A percentile compares a stretch with the other conserved stretches of the same genome.
Conservation (phyloP, 2,113 vertebrate species). For the Seriola quinqueradiata region DNA sequence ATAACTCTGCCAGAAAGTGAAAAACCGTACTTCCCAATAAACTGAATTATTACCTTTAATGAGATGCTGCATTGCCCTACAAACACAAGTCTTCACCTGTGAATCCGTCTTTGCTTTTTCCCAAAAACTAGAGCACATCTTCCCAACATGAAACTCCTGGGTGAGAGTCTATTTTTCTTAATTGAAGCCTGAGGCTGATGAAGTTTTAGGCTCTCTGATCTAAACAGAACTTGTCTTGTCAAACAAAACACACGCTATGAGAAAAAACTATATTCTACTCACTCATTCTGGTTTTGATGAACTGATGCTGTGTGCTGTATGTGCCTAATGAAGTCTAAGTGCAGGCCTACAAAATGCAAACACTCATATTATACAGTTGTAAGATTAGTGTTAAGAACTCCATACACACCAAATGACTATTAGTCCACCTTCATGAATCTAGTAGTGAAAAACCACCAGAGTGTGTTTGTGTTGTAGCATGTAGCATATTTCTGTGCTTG, state of each 20-base stretch:
- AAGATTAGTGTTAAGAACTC: constrained; percentile 20
- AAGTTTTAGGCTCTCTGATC: constrained; percentile 16
- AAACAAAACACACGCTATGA: constrained; percentile 8
- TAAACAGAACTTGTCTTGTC: constrained; percentile 11
- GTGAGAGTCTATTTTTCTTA: constrained; percentile 5
- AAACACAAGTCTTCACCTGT: background rate
- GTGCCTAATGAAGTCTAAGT: constrained; percentile 41
- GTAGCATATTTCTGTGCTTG: constrained; percentile 46
- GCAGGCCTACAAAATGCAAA: constrained; percentile 34
- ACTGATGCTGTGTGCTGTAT: constrained; percentile 26
- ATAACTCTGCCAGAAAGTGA: background rate
- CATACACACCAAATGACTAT: constrained; percentile 15
- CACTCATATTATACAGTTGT: constrained; percentile 13
- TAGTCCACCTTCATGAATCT: constrained; percentile 8
- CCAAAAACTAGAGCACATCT: constrained; percentile 15
- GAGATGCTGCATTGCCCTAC: background rate
- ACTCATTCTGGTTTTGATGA: constrained; percentile 37
- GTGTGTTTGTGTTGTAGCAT: constrained; percentile 16
- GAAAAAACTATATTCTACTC: constrained; percentile 22
- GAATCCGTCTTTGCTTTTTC: constrained; percentile 13
- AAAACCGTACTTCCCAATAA: background rate
- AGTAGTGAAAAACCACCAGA: constrained; percentile 16
- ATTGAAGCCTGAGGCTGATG: background rate
- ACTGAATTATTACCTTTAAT: background rate
- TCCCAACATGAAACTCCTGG: background rate